Base-by-base conservation (phyloP, 2,113 vertebrate species). In the Galeopterus variegatus region DNA sequence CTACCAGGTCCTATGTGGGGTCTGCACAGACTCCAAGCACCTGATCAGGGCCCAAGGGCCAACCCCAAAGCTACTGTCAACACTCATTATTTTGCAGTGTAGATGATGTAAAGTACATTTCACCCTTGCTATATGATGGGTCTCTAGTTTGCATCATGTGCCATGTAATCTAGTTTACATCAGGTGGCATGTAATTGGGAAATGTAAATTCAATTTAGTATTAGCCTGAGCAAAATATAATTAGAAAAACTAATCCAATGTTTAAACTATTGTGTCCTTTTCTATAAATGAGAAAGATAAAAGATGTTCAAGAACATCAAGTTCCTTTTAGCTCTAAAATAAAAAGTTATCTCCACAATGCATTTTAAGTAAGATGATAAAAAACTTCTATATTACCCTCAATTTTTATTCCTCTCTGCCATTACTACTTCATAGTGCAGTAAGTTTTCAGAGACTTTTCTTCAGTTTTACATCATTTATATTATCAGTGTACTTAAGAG, bases 201-300 rank as follows among this genome's bases (percentile, higher is more conserved):
- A 92, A 50, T 88, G 33, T 36, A 75, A 80, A 70, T 56, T 82
- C 58, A 88, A 70, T 15, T 64, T 54, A 64, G 41, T 72, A 75
- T 87, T 58, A 89, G 52, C 36, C 45, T 69, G 56, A n/a, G n/a
- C 5, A 60, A 92, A 67, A 73, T 54, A 45, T 62, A 77, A 82
- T 88, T 81, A 89, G 91, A 52, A 89, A 93, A 88, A 65, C 48
- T 8, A 95, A 85, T 58, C 41, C 73, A 48, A 86, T 79, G 33
- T 81, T 72, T 52, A 77, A 94, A 82, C 7, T 75, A 36, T 8
- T 54, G 11, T 41, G 41, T 69, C 45, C 73, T 95, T 72, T 93
- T 70, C 85, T 65, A 76, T 67, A 77, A 69, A 56, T 33, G 8
- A 81, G 52, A n/a, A 88, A 62, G 67, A 41, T 8, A 31, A 88